Percentiles rank a stretch among this genome's conserved stretches.
phyloP scores from a whole-genome alignment of 2,113 vertebrate species.

The Triplophysa dalaica region DNA sequence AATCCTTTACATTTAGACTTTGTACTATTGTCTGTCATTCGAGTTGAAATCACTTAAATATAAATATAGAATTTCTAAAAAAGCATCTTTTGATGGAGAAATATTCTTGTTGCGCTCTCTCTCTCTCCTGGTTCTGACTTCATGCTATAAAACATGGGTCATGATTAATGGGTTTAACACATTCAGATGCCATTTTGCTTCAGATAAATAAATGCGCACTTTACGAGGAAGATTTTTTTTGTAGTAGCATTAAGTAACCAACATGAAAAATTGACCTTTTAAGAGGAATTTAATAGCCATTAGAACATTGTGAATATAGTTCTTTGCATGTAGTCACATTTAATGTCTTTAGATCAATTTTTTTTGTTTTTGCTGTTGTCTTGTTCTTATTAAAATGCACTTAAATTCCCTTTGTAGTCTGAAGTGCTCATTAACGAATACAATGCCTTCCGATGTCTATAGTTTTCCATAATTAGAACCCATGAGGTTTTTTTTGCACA shows the following conservation, averaged over 20 bases:
- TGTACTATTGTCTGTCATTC: neutral
- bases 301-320: slow-evolving; percentile 14
- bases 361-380: slow-evolving; percentile 70
- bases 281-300: slow-evolving; percentile 17
- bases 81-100: neutral
- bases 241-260: neutral
- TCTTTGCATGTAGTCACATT: slow-evolving; percentile 47
- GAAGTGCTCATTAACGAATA: slow-evolving; percentile 80
- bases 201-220: slow-evolving; percentile 35
- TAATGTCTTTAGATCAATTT: slow-evolving; percentile 69
- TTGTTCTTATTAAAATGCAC: slow-evolving; percentile 78
- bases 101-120: neutral
- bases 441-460: slow-evolving; percentile 78
- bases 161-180: slow-evolving; percentile 29
- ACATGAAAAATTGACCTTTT: slow-evolving; percentile 25
- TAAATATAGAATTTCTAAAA: neutral
- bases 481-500: slow-evolving; percentile 75
- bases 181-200: slow-evolving; percentile 27
- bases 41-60: neutral
- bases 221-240: slow-evolving; percentile 23
- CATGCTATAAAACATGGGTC: neutral
- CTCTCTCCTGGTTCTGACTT: neutral
- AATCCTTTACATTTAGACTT: neutral
- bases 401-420: slow-evolving; percentile 82
- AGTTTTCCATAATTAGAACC: slow-evolving; percentile 83